Conservation (phyloP, 2,888 invertebrate genomes). For the Xanthostigma xanthostigma region DNA sequence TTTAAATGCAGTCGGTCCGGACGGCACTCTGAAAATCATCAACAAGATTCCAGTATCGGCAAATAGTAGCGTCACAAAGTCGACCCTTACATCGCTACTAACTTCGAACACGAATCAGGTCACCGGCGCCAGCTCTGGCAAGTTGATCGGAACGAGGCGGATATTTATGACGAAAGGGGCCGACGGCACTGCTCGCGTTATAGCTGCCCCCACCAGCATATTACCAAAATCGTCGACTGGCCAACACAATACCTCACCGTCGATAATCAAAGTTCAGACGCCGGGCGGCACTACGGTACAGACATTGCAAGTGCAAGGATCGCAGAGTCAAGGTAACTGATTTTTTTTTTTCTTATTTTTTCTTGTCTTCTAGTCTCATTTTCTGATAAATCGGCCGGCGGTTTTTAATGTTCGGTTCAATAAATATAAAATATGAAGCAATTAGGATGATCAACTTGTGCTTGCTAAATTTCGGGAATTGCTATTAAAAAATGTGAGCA, state of each 20-base stretch:
- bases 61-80: slow-evolving; percentile 38
- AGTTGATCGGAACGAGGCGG: slow-evolving; percentile 43
- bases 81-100: slow-evolving; percentile 49
- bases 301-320: slow-evolving; percentile 31
- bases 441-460: too few species aligned
- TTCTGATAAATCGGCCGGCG: too few species aligned
- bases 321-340: too few species aligned
- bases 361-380: too few species aligned
- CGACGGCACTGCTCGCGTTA: slow-evolving; percentile 49
- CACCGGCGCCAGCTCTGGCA: slow-evolving; percentile 40
- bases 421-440: too few species aligned
- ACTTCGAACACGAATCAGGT: slow-evolving; percentile 39
- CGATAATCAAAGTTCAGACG: slow-evolving; percentile 35
- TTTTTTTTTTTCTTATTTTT: too few species aligned
- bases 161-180: slow-evolving; percentile 65
- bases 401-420: too few species aligned
- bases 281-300: slow-evolving; percentile 21
- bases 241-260: slow-evolving; percentile 26
- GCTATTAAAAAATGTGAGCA: too few species aligned
- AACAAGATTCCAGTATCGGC: slow-evolving; percentile 48
- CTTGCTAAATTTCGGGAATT: too few species aligned
- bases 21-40: slow-evolving; percentile 49
- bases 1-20: slow-evolving; percentile 24
- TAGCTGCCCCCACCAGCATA: slow-evolving; percentile 40
- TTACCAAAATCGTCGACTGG: slow-evolving; percentile 31